Evolutionary conservation across 2,113 vertebrate genomes (phyloP).

Genomic region (Pseudorhombus dupliciocellatus): DNA sequence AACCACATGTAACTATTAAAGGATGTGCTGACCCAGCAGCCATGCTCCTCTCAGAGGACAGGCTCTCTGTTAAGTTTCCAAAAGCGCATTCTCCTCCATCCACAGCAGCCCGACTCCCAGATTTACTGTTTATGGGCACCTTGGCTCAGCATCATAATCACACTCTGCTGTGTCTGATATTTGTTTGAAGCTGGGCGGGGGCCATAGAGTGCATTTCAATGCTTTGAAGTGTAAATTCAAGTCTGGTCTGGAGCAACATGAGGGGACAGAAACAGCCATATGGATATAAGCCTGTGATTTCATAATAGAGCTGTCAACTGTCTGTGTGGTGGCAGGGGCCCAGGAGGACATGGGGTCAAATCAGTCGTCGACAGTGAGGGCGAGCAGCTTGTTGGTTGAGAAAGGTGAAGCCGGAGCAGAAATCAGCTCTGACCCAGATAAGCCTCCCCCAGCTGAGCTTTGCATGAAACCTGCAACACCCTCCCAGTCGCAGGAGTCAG

Average conservation of each 20-base stretch:
- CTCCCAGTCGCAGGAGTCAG: conserved; percentile 10
- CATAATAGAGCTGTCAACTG: conserved; percentile 31
- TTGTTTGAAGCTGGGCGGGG: conserved; percentile 63
- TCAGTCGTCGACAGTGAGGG: neutral
- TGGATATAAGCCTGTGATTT: conserved; percentile 34
- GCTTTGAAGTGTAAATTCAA: conserved; percentile 68
- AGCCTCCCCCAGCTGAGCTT: conserved; percentile 26
- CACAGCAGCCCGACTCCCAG: conserved; percentile 25
- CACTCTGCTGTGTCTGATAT: conserved; percentile 60
- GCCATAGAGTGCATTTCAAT: conserved; percentile 17
- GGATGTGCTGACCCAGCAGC: conserved; percentile 72
- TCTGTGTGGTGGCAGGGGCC: conserved; percentile 6
- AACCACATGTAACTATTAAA: conserved; percentile 61
- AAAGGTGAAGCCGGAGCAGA: conserved; percentile 39
- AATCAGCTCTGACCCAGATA: conserved; percentile 54
- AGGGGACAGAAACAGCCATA: conserved; percentile 21
- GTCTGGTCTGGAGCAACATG: conserved; percentile 31
- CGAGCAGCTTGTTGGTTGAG: conserved; percentile 23
- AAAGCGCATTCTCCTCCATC: conserved; percentile 18
- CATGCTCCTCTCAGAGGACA: conserved; percentile 58
- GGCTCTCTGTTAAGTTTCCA: conserved; percentile 49
- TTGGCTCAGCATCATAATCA: conserved; percentile 55
- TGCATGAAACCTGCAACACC: conserved; percentile 36
- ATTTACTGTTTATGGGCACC: conserved; percentile 57
- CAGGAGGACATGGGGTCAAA: conserved; percentile 17